A percentile compares a stretch with the other conserved stretches of the same genome.
Evolutionary conservation across 2,113 vertebrate species (phyloP).

Genomic region (Condylura cristata): DNA sequence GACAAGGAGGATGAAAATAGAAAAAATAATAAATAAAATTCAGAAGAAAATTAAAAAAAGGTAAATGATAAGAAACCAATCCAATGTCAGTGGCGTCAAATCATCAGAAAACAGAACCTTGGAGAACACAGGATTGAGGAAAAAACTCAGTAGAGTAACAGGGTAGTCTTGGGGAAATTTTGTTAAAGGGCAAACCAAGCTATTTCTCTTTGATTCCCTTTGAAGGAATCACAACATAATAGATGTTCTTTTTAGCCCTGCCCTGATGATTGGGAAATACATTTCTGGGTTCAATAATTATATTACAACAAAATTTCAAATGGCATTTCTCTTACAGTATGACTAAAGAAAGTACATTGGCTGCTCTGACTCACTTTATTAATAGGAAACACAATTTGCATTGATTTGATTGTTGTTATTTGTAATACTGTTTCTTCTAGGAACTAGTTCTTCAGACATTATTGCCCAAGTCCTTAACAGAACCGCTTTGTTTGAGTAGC

Average conservation of each 20-base stretch:
- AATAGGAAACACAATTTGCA: conserved; percentile 25
- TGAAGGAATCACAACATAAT: background rate
- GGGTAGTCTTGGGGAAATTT: background rate
- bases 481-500: conserved; percentile 7
- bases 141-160: conserved; percentile 8
- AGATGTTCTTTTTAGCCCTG: background rate
- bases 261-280: conserved; percentile 1
- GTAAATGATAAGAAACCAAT: background rate
- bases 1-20: background rate
- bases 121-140: background rate
- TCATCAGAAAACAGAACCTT: background rate
- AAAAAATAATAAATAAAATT: background rate
- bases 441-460: background rate
- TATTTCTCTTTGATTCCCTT: conserved; percentile 25
- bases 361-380: conserved; percentile 5
- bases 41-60: background rate
- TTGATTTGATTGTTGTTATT: background rate
- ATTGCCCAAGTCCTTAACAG: background rate
- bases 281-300: background rate
- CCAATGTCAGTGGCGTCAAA: background rate
- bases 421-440: background rate
- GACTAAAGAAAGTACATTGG: conserved; percentile 39
- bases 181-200: background rate
- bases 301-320: conserved; percentile 20
- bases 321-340: background rate